These are phyloP conservation scores for Caenorhabditis elegans DNA, from an alignment of 1,140 invertebrate genomes.

Conservation along the genomic window WBcel235 BX284603.4:5816501-5817000, in stretches of 20 bases:
- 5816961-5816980: not conserved
- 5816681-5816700: no score
- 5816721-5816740: no score
- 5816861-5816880: not conserved
- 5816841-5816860: not conserved
- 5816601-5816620: slow-evolving; percentile 22
- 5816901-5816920: not conserved
- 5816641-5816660: no score
- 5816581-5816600: slow-evolving; percentile 16
- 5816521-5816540: no score
- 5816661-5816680: no score
- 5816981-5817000: not conserved
- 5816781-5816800: slow-evolving; percentile 9
- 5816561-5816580: not conserved
- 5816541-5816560: not conserved
- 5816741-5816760: no score
- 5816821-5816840: not conserved
- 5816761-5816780: no score
- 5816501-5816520: no score
- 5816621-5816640: not conserved
- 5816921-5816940: not conserved
- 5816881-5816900: not conserved
- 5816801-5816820: not conserved
- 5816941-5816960: not conserved
- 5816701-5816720: no score